A percentile compares a stretch with the other conserved stretches of the same genome.
Evolutionary conservation across 2,113 vertebrate species (phyloP).

Genomic region (Misgurnus anguillicaudatus): DNA sequence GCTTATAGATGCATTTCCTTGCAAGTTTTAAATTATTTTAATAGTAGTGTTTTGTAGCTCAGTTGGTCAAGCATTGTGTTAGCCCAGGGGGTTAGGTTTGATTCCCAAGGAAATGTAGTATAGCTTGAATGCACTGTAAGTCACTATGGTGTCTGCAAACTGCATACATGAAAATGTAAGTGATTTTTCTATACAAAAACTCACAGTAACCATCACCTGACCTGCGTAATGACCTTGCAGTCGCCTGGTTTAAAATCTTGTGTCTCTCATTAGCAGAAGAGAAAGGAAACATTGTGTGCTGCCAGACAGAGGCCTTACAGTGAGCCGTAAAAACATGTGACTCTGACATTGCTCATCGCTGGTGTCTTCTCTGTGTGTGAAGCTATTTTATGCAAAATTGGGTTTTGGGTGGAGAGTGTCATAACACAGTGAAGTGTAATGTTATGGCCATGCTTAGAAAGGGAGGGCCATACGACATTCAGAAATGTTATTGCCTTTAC

Average conservation of each 20-base stretch:
- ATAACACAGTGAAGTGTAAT: background rate
- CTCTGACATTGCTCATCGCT: conserved; percentile 36
- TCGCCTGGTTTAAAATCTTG: conserved; percentile 43
- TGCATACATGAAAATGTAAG: too few relatives aligned
- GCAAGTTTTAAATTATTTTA: too few relatives aligned
- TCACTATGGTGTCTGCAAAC: too few relatives aligned
- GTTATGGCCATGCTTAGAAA: background rate
- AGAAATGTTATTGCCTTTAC: background rate
- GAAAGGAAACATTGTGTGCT: conserved; percentile 56
- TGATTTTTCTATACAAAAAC: background rate
- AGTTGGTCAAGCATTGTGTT: too few relatives aligned
- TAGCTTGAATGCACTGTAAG: too few relatives aligned
- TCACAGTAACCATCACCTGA: conserved; percentile 38
- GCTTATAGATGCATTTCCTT: too few relatives aligned
- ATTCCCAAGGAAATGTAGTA: too few relatives aligned
- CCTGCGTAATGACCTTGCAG: conserved; percentile 46
- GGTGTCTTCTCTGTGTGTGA: conserved; percentile 21
- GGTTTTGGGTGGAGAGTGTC: conserved; percentile 6
- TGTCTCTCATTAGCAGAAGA: conserved; percentile 50
- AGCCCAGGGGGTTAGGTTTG: too few relatives aligned
- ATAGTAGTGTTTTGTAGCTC: too few relatives aligned
- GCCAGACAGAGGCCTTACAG: conserved; percentile 45
- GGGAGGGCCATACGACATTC: background rate
- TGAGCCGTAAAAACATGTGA: conserved; percentile 47
- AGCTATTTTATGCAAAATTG: conserved; percentile 15